Base-by-base conservation (phyloP, 2,888 invertebrate species). In the Achlya flavicornis region DNA sequence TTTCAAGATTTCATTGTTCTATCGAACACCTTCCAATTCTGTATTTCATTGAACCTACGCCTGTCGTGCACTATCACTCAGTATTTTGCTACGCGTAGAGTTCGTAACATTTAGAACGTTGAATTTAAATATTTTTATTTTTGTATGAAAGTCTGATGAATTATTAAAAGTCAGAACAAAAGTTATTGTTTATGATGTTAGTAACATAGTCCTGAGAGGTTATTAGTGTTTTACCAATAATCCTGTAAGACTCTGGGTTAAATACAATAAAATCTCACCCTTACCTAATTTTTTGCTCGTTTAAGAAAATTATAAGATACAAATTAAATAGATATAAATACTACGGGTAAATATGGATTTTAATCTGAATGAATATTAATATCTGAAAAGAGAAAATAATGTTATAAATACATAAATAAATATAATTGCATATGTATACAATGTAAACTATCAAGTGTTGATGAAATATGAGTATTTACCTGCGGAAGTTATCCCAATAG, bases 401-500 rank as follows among this genome's bases (percentile, higher is more conserved):
- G 64, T 61, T 60, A 61, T 63, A 66, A 59, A 65, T 76, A 74
- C 65, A 66, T 74, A 76, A 64, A 75, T 71, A 70, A 61, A 64
- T 61, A 62, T 63, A 66, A 53, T 10, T 19, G 0, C 14, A 65
- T 73, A 67, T 58, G 61, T 63, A 68, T 69, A 69, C 38, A 64
- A 53, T 69, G 69, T 46, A 64, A 53, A 19, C 46, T 12, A 41
- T 41, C 41, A 41, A n/a, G n/a, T n/a, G n/a, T 46, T n/a, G 46
- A n/a, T 46, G n/a, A 57, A 16, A 62, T 63, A 64, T 16, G 57
- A 26, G 14, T 41, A 63, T 63, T 67, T 96, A 97, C 97, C 98
- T 98, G 93, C 97, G 94, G 88, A 98, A 98, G 91, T 98, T 98
- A 86, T 98, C 98, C 97, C 97, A 98, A 89, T 98, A 98, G 91